Percentiles rank a stretch among this genome's conserved stretches.
Evolutionary conservation across 64 coral and sea anemone species (phyloP).

Genomic region (Astreopora myriophthalma): DNA sequence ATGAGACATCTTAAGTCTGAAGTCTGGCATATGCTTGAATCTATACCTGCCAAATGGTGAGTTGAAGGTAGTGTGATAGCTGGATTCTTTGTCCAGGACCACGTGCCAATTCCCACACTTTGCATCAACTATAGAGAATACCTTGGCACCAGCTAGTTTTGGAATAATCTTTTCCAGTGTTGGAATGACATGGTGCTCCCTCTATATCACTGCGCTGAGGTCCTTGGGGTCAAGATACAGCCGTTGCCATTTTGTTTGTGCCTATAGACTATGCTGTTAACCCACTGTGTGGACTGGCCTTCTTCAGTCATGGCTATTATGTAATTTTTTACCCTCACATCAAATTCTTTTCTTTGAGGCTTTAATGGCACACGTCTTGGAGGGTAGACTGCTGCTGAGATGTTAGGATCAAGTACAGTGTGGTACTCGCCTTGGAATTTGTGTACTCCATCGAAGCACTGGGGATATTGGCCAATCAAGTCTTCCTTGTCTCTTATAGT

Average conservation of each 20-base stretch:
- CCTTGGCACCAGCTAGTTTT: background rate
- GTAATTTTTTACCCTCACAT: no score
- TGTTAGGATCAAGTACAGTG: no score
- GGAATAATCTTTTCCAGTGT: background rate
- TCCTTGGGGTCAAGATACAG: slow-evolving; percentile 16
- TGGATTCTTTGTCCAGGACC: background rate
- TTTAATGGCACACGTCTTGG: no score
- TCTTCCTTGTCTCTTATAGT: no score
- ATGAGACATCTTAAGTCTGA: background rate
- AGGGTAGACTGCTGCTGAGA: no score
- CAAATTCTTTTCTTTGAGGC: no score
- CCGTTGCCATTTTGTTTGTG: slow-evolving; percentile 10
- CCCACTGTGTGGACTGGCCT: background rate
- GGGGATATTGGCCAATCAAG: no score
- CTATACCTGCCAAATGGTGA: slow-evolving; percentile 7
- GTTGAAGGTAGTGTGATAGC: slow-evolving; percentile 10
- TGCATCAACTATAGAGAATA: background rate
- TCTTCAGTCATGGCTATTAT: no score
- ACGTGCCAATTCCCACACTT: background rate
- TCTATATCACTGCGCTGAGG: background rate
- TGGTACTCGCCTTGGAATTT: no score
- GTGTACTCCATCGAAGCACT: no score
- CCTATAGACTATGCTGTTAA: slow-evolving; percentile 30
- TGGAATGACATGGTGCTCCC: background rate
- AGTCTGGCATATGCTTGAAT: background rate